phyloP scores from a whole-genome alignment of 2,888 invertebrate genomes.

The Lordiphosa andalusiaca region DNA sequence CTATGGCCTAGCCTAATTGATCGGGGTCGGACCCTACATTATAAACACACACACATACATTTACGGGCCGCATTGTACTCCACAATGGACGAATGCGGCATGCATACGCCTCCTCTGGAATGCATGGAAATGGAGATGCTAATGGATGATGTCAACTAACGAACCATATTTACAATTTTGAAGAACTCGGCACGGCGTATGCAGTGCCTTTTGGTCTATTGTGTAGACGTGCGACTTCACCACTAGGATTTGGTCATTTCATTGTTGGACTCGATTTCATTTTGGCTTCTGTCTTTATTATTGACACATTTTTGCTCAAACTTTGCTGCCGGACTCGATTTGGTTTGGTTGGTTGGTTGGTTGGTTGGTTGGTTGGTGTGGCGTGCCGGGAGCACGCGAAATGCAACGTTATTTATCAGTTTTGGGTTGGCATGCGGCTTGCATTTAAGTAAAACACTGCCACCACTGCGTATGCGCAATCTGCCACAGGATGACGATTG shows the following conservation, averaged over 20 bases:
- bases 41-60: too few species aligned
- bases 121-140: constrained; percentile 9
- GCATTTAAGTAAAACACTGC: constrained; percentile 80
- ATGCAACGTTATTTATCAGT: constrained; percentile 48
- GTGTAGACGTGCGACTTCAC: constrained; percentile 67
- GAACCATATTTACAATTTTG: constrained; percentile 25
- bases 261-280: constrained; percentile 53
- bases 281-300: constrained; percentile 74
- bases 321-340: constrained; percentile 80
- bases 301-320: constrained; percentile 80
- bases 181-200: constrained; percentile 28
- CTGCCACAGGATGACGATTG: constrained; percentile 47
- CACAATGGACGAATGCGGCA: constrained; percentile 67
- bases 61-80: constrained; percentile 54
- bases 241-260: constrained; percentile 63
- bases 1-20: too few species aligned
- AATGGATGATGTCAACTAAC: constrained; percentile 19
- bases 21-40: too few species aligned
- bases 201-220: constrained; percentile 73
- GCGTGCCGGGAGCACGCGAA: constrained; percentile 17
- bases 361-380: constrained; percentile 12
- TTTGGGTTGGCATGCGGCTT: constrained; percentile 54
- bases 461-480: constrained; percentile 79
- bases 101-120: constrained; percentile 38
- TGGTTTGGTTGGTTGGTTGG: constrained; percentile 54